Conservation (phyloP, 2,888 invertebrate species). For the Anodontia alba region DNA sequence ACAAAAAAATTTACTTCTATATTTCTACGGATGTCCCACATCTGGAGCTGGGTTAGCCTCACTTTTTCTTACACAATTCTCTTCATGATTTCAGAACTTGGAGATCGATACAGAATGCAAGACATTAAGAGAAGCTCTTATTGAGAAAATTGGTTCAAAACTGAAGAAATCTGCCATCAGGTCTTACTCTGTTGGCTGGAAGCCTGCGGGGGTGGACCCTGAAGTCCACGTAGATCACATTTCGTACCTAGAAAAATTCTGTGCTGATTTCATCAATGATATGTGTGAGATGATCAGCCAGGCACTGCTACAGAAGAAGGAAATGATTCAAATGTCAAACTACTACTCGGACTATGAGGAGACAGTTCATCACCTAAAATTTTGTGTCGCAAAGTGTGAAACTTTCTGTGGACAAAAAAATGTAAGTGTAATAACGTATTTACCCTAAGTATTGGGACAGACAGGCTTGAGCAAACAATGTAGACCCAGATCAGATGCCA, state of each 20-base stretch:
- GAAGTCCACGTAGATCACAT: constrained; percentile 62
- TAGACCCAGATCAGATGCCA: no score
- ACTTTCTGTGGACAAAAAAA: constrained; percentile 80
- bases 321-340: constrained; percentile 64
- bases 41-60: no score
- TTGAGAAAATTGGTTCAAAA: constrained; percentile 53
- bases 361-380: constrained; percentile 79
- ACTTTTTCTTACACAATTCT: no score
- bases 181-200: constrained; percentile 63
- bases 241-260: constrained; percentile 73
- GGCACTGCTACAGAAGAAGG: constrained; percentile 57
- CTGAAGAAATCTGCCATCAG: constrained; percentile 49
- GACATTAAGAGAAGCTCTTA: constrained; percentile 50
- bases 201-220: constrained; percentile 71
- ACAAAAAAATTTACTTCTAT: no score
- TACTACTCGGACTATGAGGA: constrained; percentile 78
- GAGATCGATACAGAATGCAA: constrained; percentile 66
- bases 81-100: constrained; percentile 49
- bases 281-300: constrained; percentile 65
- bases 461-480: no score
- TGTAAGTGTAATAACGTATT: constrained; percentile 51
- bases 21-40: no score
- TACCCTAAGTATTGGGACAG: no score
- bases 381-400: constrained; percentile 77
- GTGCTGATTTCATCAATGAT: constrained; percentile 68